Evolutionary conservation across 2,113 vertebrate genomes (phyloP), one percentile per base, ranked within the genome.

Genomic region (Empidonax traillii): DNA sequence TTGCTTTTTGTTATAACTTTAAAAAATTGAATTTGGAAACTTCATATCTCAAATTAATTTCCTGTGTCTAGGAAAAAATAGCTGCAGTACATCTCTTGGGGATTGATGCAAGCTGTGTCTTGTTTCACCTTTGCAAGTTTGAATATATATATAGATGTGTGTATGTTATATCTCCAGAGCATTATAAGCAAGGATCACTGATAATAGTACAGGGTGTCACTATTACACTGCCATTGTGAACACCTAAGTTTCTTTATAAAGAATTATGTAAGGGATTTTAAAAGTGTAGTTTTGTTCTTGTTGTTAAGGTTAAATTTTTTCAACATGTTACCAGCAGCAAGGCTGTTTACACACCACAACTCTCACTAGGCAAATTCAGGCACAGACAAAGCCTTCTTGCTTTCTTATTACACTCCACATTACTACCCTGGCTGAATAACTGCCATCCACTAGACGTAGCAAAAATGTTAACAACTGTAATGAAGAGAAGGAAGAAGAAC

Each of bases 391-490:
- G 14, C 15, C 31, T 68, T 84, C 39, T 81, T 46, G 4, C 61
- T 89, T 85, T 67, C 76, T 83, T 78, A 90, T 81, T 94, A 43
- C 75, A 87, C 65, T 75, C 53, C 21, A 20, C n/a, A 31, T 12
- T 89, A 33, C 62, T 96, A 30, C 35, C 58, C 51, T 81, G 86
- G 39, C 44, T 96, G 73, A 44, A 77, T 89, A 65, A 47, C 51
- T 91, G 33, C 93, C 89, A 94, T 22, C 16, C 24, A 21, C 19
- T 53, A 91, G 46, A 88, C 83, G 93, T 12, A 77, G 35, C 51
- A 74, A 91, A 96, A 93, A 85, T 91, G 49, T 96, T 90, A 95
- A 79, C 56, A 51, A 51, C 35, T 92, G 39, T 8, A 27, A 62
- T 80, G 67, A 95, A 84, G 41, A 37, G 55, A 93, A 84, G 39